Evolutionary conservation across 1,140 invertebrate genomes (phyloP).

Genomic region (Aphidius gifuensis): DNA sequence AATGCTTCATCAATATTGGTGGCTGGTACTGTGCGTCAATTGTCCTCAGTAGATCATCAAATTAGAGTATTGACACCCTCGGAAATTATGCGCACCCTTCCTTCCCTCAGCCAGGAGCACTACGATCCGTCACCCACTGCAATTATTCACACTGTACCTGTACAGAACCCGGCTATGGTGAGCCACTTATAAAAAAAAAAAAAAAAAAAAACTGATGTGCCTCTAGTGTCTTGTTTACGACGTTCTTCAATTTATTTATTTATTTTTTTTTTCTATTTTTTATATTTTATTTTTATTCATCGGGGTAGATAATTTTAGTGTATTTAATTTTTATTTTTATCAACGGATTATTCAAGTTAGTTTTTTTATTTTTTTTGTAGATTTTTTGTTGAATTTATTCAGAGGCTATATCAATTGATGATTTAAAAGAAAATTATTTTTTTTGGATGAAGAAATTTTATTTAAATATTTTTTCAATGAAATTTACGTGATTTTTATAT

Average conservation of each 20-base stretch:
- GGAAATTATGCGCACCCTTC: constrained; percentile 83
- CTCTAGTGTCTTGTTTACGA: constrained; percentile 46
- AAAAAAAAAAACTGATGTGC: constrained; percentile 35
- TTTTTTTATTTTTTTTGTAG: constrained; percentile 19
- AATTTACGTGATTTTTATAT: no score
- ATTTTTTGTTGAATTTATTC: no score
- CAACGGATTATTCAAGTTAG: neutral
- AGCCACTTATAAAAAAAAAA: constrained; percentile 47
- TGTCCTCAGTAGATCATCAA: constrained; percentile 66
- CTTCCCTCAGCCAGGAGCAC: constrained; percentile 71
- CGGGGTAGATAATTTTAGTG: no score
- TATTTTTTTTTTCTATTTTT: constrained; percentile 39
- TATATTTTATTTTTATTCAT: constrained; percentile 31
- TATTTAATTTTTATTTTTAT: neutral
- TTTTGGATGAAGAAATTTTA: no score
- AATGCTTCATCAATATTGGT: constrained; percentile 29
- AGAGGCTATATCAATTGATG: no score
- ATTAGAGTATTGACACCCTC: constrained; percentile 81
- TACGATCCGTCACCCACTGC: constrained; percentile 62
- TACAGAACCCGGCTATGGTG: constrained; percentile 60
- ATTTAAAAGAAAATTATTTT: no score
- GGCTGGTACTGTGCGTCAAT: constrained; percentile 45
- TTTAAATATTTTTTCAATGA: no score
- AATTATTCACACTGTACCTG: constrained; percentile 57
- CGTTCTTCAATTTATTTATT: constrained; percentile 40